Base-by-base conservation (phyloP, 2,797 vertebrate species). In the Synanceia verrucosa region DNA sequence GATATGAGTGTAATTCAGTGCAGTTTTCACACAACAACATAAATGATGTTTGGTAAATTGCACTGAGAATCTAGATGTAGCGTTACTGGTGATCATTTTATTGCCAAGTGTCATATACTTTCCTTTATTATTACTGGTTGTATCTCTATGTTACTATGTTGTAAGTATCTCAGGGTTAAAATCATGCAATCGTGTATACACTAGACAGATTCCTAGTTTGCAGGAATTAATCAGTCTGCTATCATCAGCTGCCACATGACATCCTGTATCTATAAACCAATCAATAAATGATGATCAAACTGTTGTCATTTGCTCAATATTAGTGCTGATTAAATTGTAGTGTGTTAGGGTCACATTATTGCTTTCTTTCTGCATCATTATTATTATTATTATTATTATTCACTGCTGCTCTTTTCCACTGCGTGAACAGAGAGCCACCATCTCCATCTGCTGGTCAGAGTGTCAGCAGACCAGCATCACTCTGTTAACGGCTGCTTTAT, bases 121-220 rank as follows among this genome's bases (percentile, higher is more conserved):
- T 80, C 47, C 12, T 69, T 31, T 57, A 67, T 16, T n/a, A n/a
- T 65, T 73, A 75, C 71, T 78, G 68, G 71, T 77, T 65, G 64
- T 66, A 44, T 78, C 76, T 67, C 26, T 83, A 41, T 82, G 69
- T 89, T 84, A 85, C 67, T 83, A 70, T 88, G 55, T 88, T 83
- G 69, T 88, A 80, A 81, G 85, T 76, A 85, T 92, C 92, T 93
- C 89, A 93, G 91, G 91, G 91, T 89, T 55, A 85, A 70, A 53
- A 53, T 39, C 39, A 70, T 78, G 50, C 65, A 62, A 52, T 83
- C 51, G 76, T 70, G 36, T 74, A 44, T 14, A 26, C 51, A 16
- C 34, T 4, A 33, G 41, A 79, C 68, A 52, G n/a, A 67, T 74
- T 65, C 36, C 46, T 58, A 23, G 19, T 26, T 23, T 53, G 31